phyloP scores from a whole-genome alignment of 1,140 invertebrate genomes.

The Glossosoma conforme region DNA sequence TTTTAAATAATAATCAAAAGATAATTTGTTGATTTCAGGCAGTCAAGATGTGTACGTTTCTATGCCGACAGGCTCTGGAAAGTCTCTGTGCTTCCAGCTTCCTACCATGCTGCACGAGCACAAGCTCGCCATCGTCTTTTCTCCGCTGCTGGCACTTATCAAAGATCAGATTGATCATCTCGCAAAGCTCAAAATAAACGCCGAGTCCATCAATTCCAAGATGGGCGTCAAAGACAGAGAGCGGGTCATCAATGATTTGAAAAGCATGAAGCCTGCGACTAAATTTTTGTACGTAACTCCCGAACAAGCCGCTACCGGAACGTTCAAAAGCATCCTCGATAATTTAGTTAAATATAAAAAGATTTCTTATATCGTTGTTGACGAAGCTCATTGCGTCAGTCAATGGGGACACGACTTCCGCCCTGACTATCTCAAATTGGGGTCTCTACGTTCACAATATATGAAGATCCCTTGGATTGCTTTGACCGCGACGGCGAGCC shows the following conservation, averaged over 20 bases:
- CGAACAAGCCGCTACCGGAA: conserved; percentile 77
- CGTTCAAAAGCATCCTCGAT: conserved; percentile 62
- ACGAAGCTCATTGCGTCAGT: conserved; percentile 97
- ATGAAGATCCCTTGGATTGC: conserved; percentile 77
- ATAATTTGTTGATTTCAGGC: conserved; percentile 48
- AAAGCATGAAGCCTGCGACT: conserved; percentile 62
- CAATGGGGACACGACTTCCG: conserved; percentile 98
- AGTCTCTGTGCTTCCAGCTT: conserved; percentile 92
- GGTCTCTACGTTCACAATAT: conserved; percentile 63
- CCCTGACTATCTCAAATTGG: conserved; percentile 88
- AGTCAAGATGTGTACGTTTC: conserved; percentile 75
- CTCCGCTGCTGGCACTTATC: conserved; percentile 86
- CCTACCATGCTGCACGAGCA: conserved; percentile 71
- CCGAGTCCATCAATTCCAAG: conserved; percentile 87
- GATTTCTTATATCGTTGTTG: conserved; percentile 80
- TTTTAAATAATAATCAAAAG: conserved; percentile 4
- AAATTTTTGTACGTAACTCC: conserved; percentile 89
- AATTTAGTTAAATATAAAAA: conserved; percentile 61
- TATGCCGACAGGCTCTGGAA: conserved; percentile 94
- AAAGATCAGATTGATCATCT: conserved; percentile 75
- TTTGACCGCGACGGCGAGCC: conserved; percentile 92
- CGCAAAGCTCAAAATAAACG: conserved; percentile 62
- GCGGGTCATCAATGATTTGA: conserved; percentile 68
- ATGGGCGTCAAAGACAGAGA: conserved; percentile 68
- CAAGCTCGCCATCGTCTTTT: conserved; percentile 82